phyloP scores from a whole-genome alignment of 2,113 vertebrate species.

The Malaclemys terrapin region DNA sequence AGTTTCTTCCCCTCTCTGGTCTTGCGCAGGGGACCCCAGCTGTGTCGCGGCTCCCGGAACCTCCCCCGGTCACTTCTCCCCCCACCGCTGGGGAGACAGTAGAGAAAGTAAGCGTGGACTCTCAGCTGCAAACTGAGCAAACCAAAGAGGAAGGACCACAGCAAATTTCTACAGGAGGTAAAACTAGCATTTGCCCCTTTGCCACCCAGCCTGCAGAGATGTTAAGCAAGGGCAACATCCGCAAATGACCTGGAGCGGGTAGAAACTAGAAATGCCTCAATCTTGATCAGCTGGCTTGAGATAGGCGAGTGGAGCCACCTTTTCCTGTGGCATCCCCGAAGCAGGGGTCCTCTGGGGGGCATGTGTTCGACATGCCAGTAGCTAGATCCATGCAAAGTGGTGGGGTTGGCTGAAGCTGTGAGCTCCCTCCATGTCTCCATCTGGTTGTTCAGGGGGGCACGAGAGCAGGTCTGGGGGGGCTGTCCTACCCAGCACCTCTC shows the following conservation, averaged over 20 bases:
- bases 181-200: not conserved
- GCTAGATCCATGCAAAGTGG: not conserved
- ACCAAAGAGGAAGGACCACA: not conserved
- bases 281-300: too few species aligned
- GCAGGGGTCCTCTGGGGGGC: too few species aligned
- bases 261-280: not conserved
- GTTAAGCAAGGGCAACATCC: not conserved
- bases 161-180: constrained; percentile 44
- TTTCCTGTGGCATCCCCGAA: too few species aligned
- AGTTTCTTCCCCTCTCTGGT: not conserved
- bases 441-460: not conserved
- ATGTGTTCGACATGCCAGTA: not conserved
- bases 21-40: constrained; percentile 5
- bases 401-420: not conserved
- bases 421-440: not conserved
- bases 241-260: not conserved
- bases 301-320: too few species aligned
- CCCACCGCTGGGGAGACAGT: not conserved
- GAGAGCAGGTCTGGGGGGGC: too few species aligned
- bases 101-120: rapidly evolving
- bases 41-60: constrained; percentile 47
- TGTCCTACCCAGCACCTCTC: too few species aligned
- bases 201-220: not conserved
- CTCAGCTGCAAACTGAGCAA: constrained; percentile 26
- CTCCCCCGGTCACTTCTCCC: constrained; percentile 74